Evolutionary conservation across 2,113 vertebrate genomes (phyloP), one percentile per base, ranked within the genome.

Genomic region (Eudyptes chrysolophus): DNA sequence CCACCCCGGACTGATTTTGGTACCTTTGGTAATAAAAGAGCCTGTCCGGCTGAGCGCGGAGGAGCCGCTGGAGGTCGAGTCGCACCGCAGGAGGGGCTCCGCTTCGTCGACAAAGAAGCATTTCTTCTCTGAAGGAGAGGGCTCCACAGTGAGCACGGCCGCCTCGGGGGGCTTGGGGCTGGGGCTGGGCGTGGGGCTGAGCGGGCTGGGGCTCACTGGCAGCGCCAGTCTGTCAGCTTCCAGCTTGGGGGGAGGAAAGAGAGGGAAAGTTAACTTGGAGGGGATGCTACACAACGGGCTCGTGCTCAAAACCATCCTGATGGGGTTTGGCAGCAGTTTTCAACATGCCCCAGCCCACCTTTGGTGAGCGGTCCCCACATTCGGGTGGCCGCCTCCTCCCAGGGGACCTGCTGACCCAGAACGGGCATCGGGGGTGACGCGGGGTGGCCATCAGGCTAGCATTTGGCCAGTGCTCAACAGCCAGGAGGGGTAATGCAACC

Each of bases 21-120:
- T 97, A 99, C 99, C 99, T 99, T 99, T 99, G 99, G 99, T 99
- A 98, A 99, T 99, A 97, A 99, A 99, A 93, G 99, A 99, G 90
- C 99, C 99, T 0, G 98, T 99, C 93, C 99, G 99, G 98, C 99
- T 99, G 87, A 99, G 99, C 19, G 99, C 99, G 0, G 99, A 99
- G 96, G 99, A 99, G 90, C 99, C 99, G 21, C 99, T 99, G 96
- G 99, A 99, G 40, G 99, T 99, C 72, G 99, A 99, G 98, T 99
- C 99, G 9, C 99, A 99, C 88, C 99, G 99, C 70, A 99, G 99
- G 68, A 99, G 99, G 2, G 99, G 99, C 96, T 99, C 99, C 0
- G 99, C 99, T 95, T 99, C 99, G 1, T 99, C 99, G 1, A 98
- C 97, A 26, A 99, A 99, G 98, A 99, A 99, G 90, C 99, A 98